Percentiles rank a stretch among this genome's conserved stretches.
phyloP scores from a whole-genome alignment of 2,888 invertebrate species.

The Dusona sp. region DNA sequence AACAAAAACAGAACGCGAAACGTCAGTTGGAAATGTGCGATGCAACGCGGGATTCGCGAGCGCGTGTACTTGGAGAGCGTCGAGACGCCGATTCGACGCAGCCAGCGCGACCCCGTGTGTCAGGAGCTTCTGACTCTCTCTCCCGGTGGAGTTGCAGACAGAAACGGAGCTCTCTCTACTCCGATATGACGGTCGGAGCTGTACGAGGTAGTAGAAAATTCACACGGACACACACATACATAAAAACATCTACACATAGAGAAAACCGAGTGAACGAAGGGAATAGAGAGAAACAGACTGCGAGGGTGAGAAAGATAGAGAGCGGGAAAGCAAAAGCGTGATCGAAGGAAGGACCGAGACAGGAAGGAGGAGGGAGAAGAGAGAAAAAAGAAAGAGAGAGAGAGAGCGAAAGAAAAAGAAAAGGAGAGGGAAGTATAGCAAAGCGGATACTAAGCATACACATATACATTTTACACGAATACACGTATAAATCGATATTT shows the following conservation, averaged over 20 bases:
- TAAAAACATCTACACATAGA: conserved; percentile 61
- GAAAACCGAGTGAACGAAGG: conserved; percentile 67
- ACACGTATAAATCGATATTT: conserved; percentile 61
- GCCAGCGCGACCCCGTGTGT: conserved; percentile 77
- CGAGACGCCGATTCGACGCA: conserved; percentile 73
- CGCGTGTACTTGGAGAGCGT: conserved; percentile 67
- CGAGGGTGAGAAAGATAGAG: conserved; percentile 66
- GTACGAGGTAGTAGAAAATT: conserved; percentile 59
- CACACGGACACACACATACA: conserved; percentile 47
- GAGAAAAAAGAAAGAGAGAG: conserved; percentile 64
- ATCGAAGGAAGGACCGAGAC: conserved; percentile 69
- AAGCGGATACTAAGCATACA: conserved; percentile 54
- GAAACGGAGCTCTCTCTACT: conserved; percentile 82
- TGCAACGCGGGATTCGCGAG: conserved; percentile 45
- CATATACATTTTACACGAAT: conserved; percentile 47
- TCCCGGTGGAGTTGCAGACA: conserved; percentile 80
- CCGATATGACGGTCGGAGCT: conserved; percentile 81
- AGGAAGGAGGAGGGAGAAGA: conserved; percentile 69
- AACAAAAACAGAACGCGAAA: conserved; percentile 31
- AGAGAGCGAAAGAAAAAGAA: conserved; percentile 57
- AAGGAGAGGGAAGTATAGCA: conserved; percentile 67
- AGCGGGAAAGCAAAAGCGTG: conserved; percentile 74
- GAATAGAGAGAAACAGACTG: conserved; percentile 70
- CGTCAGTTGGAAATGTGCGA: conserved; percentile 35
- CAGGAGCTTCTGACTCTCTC: conserved; percentile 80